Base-by-base conservation (phyloP, 2,113 vertebrate genomes). In the Australoheros scitulus region DNA sequence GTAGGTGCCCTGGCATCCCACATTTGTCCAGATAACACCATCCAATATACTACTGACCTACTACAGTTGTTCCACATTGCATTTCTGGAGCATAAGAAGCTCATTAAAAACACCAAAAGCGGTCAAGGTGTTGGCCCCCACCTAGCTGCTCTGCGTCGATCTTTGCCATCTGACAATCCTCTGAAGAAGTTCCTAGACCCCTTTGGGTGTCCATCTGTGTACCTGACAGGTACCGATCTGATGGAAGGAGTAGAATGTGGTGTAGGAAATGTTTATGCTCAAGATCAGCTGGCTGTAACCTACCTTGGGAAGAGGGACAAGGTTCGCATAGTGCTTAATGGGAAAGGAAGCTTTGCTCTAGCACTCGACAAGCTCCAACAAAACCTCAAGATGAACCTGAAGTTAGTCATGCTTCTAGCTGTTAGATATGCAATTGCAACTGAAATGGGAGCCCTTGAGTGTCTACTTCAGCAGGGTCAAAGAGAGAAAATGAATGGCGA, bases 241-340 rank as follows among this genome's bases (percentile, higher is more conserved):
- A 90, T 95, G 89, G 96, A 95, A 74, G 94, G 94, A 14, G 92
- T 95, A 9, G 95, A 96, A 59, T 95, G 95, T 84, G 95, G 91
- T 24, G 95, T 96, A 26, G 96, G 96, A 5, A 96, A 96, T 68
- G 95, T 96, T 18, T 96, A 96, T 85, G 95, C 95, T 29, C 77
- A 88, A 81, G 91, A 96, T 80, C 96, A 96, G 87, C 87, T 96
- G 6, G 95, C 95, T 76, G 94, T 96, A 55, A 93, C 94, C 13
- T 96, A 96, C 80, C 91, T 96, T 34, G 96, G 96, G 4, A 94
- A 89, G 78, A 93, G 24, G 70, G 96, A 96, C 87, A 89, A 70
- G 41, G 93, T 96, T 77, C 91, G 95, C 17, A 65, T 96, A 24
- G 86, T 95, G 56, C 92, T 96, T 2, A 96, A 94, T 76, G 96